phyloP scores from a whole-genome alignment of 2,888 invertebrate genomes.

The Philonicus albiceps region DNA sequence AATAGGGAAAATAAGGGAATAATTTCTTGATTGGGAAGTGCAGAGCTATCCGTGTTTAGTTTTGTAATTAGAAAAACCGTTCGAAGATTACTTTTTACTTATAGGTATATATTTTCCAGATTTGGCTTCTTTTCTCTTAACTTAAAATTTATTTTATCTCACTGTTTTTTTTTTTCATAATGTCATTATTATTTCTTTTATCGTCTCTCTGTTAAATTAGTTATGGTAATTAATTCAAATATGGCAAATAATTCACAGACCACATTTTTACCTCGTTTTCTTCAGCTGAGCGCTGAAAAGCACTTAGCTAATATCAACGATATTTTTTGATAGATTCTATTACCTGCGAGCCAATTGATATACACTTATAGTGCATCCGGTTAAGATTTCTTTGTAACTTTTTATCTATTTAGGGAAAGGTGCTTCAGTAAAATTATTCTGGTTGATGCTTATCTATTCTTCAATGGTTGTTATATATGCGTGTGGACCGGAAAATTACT shows the following conservation, averaged over 20 bases:
- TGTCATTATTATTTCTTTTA: slow-evolving; percentile 21
- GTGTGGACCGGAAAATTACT: slow-evolving; percentile 35
- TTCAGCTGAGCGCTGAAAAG: not conserved
- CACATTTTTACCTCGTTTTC: slow-evolving; percentile 25
- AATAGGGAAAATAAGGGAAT: not conserved
- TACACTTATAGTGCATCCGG: not conserved
- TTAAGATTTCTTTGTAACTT: slow-evolving; percentile 1
- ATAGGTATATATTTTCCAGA: not conserved
- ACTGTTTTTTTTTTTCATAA: slow-evolving; percentile 13
- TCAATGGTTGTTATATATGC: slow-evolving; percentile 9
- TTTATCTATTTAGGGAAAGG: slow-evolving; percentile 12
- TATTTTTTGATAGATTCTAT: not conserved
- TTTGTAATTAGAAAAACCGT: slow-evolving; percentile 6
- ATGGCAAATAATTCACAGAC: slow-evolving; percentile 42
- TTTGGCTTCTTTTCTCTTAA: slow-evolving; percentile 21
- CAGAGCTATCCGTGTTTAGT: not conserved
- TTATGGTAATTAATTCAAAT: slow-evolving; percentile 33
- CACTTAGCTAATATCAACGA: not conserved
- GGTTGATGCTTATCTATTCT: slow-evolving; percentile 1
- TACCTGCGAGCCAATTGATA: not conserved
- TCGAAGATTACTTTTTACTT: slow-evolving; percentile 16
- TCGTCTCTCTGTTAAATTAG: slow-evolving; percentile 6
- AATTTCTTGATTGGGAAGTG: not conserved
- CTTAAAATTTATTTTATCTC: slow-evolving; percentile 25
- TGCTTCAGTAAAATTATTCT: slow-evolving; percentile 19